These are phyloP conservation scores for Volucella inanis DNA, from an alignment of 2,888 invertebrate species.

Conservation along the genomic window DNA sequence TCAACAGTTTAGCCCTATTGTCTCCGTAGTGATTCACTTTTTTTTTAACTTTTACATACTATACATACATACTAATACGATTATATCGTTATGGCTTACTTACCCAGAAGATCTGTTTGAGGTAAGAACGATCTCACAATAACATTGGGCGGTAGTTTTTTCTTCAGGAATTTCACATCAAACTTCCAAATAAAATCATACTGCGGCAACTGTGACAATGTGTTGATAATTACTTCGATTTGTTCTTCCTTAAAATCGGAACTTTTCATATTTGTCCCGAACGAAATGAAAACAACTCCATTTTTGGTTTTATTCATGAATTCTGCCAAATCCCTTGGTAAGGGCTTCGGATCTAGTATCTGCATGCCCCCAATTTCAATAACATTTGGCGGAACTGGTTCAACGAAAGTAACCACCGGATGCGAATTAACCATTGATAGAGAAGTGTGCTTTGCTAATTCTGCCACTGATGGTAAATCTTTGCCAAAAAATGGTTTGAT, in stretches of 20 bases:
- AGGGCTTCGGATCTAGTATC: conserved; percentile 76
- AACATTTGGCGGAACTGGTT: conserved; percentile 80
- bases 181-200: conserved; percentile 82
- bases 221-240: conserved; percentile 56
- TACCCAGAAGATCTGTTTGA: conserved; percentile 78
- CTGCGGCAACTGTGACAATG: conserved; percentile 77
- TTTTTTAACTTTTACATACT: no score
- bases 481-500: conserved; percentile 70
- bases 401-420: conserved; percentile 79
- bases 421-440: conserved; percentile 80
- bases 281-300: conserved; percentile 80
- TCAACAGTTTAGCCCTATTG: no score
- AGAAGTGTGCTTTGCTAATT: conserved; percentile 76
- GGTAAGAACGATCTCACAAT: conserved; percentile 58
- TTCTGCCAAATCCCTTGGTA: conserved; percentile 77
- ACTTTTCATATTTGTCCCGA: conserved; percentile 79
- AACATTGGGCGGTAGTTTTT: conserved; percentile 76
- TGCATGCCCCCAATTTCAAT: conserved; percentile 82
- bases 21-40: no score
- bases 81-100: not conserved
- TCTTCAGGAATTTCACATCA: conserved; percentile 61
- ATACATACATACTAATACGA: no score
- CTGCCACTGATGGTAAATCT: conserved; percentile 71
- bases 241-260: conserved; percentile 66
- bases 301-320: conserved; percentile 78